Evolutionary conservation across 2,888 invertebrate genomes (phyloP).

Genomic region (Eilema depressum): DNA sequence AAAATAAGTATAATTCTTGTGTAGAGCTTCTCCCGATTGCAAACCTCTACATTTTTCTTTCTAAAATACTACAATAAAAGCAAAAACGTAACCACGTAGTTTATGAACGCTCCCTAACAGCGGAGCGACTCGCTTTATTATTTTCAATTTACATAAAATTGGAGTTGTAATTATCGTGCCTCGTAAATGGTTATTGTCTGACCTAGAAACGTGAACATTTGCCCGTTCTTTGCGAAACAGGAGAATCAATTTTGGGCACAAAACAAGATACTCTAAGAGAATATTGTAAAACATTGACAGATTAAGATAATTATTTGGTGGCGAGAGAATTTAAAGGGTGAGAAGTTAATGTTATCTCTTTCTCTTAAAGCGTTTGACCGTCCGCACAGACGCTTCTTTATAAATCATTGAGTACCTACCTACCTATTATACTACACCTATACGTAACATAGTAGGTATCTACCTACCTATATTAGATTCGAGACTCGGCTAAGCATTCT

Average conservation of each 20-base stretch:
- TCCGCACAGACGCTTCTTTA: too few relatives aligned
- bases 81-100: neutral
- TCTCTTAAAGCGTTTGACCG: too few relatives aligned
- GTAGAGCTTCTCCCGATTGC: too few relatives aligned
- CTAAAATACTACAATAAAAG: neutral
- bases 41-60: too few relatives aligned
- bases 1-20: too few relatives aligned
- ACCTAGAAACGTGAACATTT: slow-evolving; percentile 7
- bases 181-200: slow-evolving; percentile 9
- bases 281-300: too few relatives aligned
- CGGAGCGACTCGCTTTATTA: slow-evolving; percentile 19
- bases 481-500: neutral
- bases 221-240: neutral
- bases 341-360: too few relatives aligned
- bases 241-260: neutral
- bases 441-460: too few relatives aligned
- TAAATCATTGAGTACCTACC: too few relatives aligned
- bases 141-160: slow-evolving; percentile 23
- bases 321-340: too few relatives aligned
- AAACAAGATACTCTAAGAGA: neutral
- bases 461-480: neutral
- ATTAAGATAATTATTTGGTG: too few relatives aligned
- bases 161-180: neutral
- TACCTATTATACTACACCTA: too few relatives aligned
- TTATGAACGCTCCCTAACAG: slow-evolving; percentile 4